Percentiles rank a stretch among this genome's conserved stretches.
These are phyloP conservation scores for Prolemur simus DNA, from an alignment of 2,113 vertebrate genomes.

Conservation along the genomic window DNA sequence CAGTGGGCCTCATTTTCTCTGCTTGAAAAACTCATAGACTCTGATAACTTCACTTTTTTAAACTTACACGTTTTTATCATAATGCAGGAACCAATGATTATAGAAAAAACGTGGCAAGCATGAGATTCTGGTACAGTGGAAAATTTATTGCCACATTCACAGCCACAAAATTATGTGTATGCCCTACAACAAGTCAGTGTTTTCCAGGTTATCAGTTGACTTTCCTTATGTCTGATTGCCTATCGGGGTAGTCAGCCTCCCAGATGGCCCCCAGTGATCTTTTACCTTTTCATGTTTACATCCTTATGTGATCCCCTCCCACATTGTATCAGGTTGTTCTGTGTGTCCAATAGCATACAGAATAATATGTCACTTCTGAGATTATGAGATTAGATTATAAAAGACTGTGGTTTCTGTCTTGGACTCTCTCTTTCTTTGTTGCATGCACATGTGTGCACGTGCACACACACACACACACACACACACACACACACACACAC, in stretches of 20 bases:
- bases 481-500: too few species aligned
- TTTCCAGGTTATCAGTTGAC: not conserved
- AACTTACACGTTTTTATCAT: not conserved
- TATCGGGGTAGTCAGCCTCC: not conserved
- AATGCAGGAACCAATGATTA: not conserved
- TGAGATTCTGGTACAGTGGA: not conserved
- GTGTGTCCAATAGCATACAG: not conserved
- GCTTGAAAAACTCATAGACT: not conserved
- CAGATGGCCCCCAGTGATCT: not conserved
- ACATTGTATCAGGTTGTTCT: not conserved
- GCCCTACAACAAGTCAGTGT: not conserved
- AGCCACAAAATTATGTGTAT: not conserved
- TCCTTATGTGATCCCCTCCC: not conserved
- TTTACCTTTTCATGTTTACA: not conserved
- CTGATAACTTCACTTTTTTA: not conserved
- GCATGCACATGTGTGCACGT: too few species aligned
- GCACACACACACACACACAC: not conserved
- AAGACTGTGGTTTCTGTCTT: not conserved
- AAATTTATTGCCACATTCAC: not conserved
- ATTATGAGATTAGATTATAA: not conserved
- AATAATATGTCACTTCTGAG: not conserved
- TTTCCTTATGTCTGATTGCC: not conserved
- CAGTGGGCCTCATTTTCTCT: not conserved
- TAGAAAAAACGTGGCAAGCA: not conserved
- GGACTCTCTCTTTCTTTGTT: not conserved